These are phyloP conservation scores for Echinarachnius parma DNA, from an alignment of 53 echinoderm and acorn worm genomes.

Conservation along the genomic window DNA sequence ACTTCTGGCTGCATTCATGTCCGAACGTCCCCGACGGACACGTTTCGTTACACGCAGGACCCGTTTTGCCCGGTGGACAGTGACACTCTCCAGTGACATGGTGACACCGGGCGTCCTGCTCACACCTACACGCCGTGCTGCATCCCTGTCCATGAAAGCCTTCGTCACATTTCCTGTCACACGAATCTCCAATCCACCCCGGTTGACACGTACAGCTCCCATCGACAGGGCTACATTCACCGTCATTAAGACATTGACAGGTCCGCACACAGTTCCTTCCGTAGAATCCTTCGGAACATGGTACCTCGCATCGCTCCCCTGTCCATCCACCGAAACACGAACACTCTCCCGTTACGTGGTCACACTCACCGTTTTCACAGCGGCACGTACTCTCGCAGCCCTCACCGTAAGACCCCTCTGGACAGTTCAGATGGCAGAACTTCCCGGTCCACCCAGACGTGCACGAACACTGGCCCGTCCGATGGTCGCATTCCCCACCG, in stretches of 20 bases:
- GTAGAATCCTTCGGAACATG: constrained; percentile 25
- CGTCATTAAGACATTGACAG: constrained; percentile 21
- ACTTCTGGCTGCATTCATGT: constrained; percentile 15
- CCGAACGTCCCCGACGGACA: constrained; percentile 33
- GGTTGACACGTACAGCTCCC: constrained; percentile 33
- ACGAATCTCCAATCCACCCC: constrained; percentile 27
- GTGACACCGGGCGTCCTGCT: constrained; percentile 21
- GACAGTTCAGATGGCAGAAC: constrained; percentile 50
- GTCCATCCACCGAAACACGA: constrained; percentile 15
- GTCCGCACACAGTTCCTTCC: constrained; percentile 20
- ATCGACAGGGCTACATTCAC: not conserved
- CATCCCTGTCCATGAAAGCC: constrained; percentile 22
- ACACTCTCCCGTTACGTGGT: constrained; percentile 35
- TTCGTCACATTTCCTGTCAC: constrained; percentile 22
- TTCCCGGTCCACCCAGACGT: constrained; percentile 61
- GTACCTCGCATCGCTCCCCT: constrained; percentile 23
- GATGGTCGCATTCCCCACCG: constrained; percentile 56
- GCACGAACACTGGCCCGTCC: constrained; percentile 55
- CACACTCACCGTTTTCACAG: constrained; percentile 61
- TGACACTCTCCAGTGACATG: constrained; percentile 33
- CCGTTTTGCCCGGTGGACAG: constrained; percentile 29
- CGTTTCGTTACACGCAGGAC: constrained; percentile 1
- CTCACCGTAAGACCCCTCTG: constrained; percentile 48
- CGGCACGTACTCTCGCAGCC: constrained; percentile 49
- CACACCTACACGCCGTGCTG: constrained; percentile 12